These are phyloP conservation scores for Hemibagrus guttatus DNA, from an alignment of 2,797 vertebrate genomes.

Conservation along the genomic window DNA sequence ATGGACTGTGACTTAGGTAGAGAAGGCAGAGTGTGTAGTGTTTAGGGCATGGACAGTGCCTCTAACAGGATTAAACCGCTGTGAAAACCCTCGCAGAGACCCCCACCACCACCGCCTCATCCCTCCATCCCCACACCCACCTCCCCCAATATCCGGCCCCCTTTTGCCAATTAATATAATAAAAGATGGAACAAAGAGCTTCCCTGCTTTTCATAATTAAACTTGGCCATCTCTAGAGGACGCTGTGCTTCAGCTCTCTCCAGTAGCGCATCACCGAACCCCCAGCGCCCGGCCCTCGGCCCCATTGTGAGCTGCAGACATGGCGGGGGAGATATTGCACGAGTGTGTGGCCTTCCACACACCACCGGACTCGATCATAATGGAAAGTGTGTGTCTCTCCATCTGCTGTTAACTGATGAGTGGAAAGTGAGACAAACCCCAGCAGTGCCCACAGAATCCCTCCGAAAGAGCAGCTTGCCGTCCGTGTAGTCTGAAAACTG, in stretches of 20 bases:
- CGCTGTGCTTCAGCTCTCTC: conserved; percentile 60
- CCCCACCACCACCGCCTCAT: conserved; percentile 31
- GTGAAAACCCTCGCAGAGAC: conserved; percentile 65
- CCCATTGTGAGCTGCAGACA: conserved; percentile 28
- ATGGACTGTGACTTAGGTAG: conserved; percentile 55
- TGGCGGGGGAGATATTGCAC: conserved; percentile 26
- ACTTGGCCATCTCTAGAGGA: conserved; percentile 75
- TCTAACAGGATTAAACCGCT: conserved; percentile 77
- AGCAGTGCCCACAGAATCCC: conserved; percentile 63
- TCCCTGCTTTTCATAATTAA: conserved; percentile 78
- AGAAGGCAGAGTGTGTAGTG: conserved; percentile 14
- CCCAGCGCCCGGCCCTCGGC: conserved; percentile 40
- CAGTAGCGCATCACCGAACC: conserved; percentile 65
- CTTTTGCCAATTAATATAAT: conserved; percentile 83
- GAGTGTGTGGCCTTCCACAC: conserved; percentile 32
- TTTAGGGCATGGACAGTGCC: conserved; percentile 49
- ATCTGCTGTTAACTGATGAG: conserved; percentile 48
- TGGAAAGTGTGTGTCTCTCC: conserved; percentile 43
- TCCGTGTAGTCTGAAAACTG: background rate
- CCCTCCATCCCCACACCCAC: conserved; percentile 46
- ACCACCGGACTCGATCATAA: conserved; percentile 25
- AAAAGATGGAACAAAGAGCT: conserved; percentile 82
- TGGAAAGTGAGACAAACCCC: conserved; percentile 74
- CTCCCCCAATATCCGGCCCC: conserved; percentile 63
- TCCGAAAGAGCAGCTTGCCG: conserved; percentile 55